A percentile compares a stretch with the other conserved stretches of the same genome.
These are phyloP conservation scores for Leptoteleia sp. DNA, from an alignment of 1,140 invertebrate species.

Conservation along the genomic window DNA sequence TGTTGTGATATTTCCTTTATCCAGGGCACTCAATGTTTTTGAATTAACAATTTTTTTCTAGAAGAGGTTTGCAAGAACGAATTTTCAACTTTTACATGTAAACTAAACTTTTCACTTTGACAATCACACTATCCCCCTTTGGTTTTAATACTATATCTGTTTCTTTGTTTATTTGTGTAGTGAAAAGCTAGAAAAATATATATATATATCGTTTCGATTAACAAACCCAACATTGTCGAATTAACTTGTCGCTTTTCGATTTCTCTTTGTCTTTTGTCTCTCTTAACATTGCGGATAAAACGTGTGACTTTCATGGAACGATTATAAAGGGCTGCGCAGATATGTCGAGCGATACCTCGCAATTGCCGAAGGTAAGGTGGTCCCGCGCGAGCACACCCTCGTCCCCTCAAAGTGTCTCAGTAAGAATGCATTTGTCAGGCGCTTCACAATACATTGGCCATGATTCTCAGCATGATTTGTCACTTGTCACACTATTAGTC, in stretches of 20 bases:
- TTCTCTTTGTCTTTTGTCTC: constrained; percentile 50
- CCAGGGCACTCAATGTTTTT: too few relatives aligned
- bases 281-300: constrained; percentile 45
- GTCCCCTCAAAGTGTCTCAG: constrained; percentile 39
- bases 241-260: constrained; percentile 57
- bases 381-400: constrained; percentile 32
- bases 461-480: constrained; percentile 38
- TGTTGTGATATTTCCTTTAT: too few relatives aligned
- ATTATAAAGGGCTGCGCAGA: constrained; percentile 45
- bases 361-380: constrained; percentile 66
- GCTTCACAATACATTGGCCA: constrained; percentile 33
- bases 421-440: constrained; percentile 25
- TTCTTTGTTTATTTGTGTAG: constrained; percentile 4
- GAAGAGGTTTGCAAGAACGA: too few relatives aligned
- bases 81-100: too few relatives aligned
- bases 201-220: constrained; percentile 73
- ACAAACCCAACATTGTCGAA: constrained; percentile 73
- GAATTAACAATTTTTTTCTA: too few relatives aligned
- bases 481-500: constrained; percentile 32
- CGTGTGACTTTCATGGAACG: constrained; percentile 40
- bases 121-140: too few relatives aligned
- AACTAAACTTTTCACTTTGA: too few relatives aligned
- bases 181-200: background rate
- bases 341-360: constrained; percentile 33
- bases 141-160: constrained; percentile 4